phyloP scores from a whole-genome alignment of 2,888 invertebrate species.

The Cabera pusaria region DNA sequence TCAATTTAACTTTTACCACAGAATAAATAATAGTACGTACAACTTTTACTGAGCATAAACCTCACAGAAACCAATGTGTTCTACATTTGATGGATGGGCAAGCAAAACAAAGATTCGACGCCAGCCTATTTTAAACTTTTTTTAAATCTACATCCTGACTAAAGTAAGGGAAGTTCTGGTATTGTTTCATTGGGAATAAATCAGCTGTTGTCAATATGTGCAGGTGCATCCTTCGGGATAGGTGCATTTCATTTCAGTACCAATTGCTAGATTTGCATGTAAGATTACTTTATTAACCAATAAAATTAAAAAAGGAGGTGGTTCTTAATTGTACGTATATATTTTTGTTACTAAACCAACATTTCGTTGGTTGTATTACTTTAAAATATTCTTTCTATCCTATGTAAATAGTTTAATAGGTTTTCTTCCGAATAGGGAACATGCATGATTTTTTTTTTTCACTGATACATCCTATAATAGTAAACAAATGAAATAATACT shows the following conservation, averaged over 20 bases:
- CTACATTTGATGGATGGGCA: conserved; percentile 53
- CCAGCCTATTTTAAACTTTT: conserved; percentile 40
- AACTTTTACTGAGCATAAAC: conserved; percentile 30
- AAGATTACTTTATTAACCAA: too few relatives aligned
- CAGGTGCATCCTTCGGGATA: conserved; percentile 28
- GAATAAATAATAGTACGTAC: too few relatives aligned
- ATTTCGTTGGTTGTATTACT: too few relatives aligned
- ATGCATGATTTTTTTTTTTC: too few relatives aligned
- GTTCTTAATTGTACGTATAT: too few relatives aligned
- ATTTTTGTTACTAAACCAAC: too few relatives aligned
- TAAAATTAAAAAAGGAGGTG: too few relatives aligned
- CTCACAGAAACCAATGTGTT: conserved; percentile 16
- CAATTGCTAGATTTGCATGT: conserved; percentile 15
- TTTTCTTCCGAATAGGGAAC: too few relatives aligned
- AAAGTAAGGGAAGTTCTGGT: conserved; percentile 35
- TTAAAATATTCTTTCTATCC: too few relatives aligned
- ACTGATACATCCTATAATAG: too few relatives aligned
- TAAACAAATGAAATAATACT: too few relatives aligned
- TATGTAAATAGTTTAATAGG: too few relatives aligned
- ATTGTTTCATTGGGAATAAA: conserved; percentile 68
- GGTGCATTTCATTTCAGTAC: conserved; percentile 12
- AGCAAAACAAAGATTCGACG: conserved; percentile 49
- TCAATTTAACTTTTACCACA: conserved; percentile 15
- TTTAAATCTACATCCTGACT: conserved; percentile 44
- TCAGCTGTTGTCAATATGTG: conserved; percentile 64